Evolutionary conservation across 2,113 vertebrate genomes (phyloP), one percentile per base, ranked within the genome.

Genomic region (Melozone crissalis): DNA sequence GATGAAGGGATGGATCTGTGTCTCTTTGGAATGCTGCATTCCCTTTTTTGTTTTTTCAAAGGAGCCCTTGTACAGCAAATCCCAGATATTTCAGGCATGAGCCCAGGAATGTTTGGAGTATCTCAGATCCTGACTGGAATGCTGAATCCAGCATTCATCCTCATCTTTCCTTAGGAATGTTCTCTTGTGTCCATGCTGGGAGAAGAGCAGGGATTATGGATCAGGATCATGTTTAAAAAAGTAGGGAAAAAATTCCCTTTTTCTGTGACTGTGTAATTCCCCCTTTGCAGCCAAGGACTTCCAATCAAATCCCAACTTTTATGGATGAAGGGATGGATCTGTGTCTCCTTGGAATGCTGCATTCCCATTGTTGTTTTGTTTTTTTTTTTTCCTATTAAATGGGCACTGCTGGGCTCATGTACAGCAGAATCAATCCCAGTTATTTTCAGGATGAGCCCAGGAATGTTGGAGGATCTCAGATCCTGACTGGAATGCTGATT

Each of bases 1-100:
- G 21, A 5, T 15, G 6, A 39, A 49, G 21, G 2, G 12, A 20
- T 39, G 7, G 5, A 4, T 37, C 15, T 1, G 0, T 4, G 31
- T 49, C 44, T 15, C 5, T 62, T 15, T 44, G 49, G 15, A n/a
- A 4, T 5, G 15, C 35, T n/a, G 15, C 3, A 3, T 88, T 52
- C 52, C 28, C 11, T 13, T 49, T 54, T 52, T 54, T 54, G 28
- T 30, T 54, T 52, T 54, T 54, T 30, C 46, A 43, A 43, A 43
- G 41, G 41, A 43, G 37, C 27, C 2, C 28, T 65, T 65, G 62
- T 0, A 7, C 15, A 5, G 51, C 22, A 21, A 7, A 23, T 72
- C 31, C 47, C 27, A 3, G 7, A 5, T 44, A 10, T 33, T n/a
- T 52, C 23, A 15, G 49, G 5, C 21, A 35, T 43, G 26, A 84